Evolutionary conservation across 2,113 vertebrate genomes (phyloP), one percentile per base, ranked within the genome.

Genomic region (Labrus mixtus): DNA sequence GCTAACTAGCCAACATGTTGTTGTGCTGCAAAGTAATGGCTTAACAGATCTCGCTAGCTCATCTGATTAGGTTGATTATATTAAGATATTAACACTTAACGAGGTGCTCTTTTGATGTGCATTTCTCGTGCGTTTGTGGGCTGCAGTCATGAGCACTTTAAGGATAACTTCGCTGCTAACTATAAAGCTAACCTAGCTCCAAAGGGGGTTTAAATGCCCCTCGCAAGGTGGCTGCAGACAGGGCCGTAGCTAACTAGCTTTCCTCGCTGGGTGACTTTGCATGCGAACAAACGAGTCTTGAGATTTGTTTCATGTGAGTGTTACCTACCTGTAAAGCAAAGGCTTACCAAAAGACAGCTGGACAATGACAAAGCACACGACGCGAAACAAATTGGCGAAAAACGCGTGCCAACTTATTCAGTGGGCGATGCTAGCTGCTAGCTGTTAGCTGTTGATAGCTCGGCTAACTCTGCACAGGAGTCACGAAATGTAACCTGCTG

Each of bases 141-240:
- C 2, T 4, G 4, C 20, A 22, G 5, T 66, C 2, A 1, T 13
- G 17, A 22, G 33, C 17, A 41, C 19, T 51, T 48, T 1, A 8
- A 2, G 19, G 13, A 7, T 4, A 75, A n/a, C 48, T 51, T 51
- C 9, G 17, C 8, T 43, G 33, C 33, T 43, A 83, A 61, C 20
- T 58, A n/a, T 67, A 8, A 71, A 60, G 84, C 87, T 87, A 79
- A 61, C 51, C 81, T 61, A 68, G 75, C 77, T 53, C n/a, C n/a
- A n/a, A n/a, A n/a, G n/a, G 78, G 88, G 86, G 53, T 92, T 93
- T 93, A 93, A 93, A 93, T 92, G 79, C 73, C 91, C 83, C 88
- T 83, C 57, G 84, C 81, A 82, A 88, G 84, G 87, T 68, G 82
- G 90, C 87, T 87, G 63, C 87, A 77, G 51, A 72, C 10, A 86